phyloP scores from a whole-genome alignment of 2,888 invertebrate genomes.

The Pseudanteris insignis region DNA sequence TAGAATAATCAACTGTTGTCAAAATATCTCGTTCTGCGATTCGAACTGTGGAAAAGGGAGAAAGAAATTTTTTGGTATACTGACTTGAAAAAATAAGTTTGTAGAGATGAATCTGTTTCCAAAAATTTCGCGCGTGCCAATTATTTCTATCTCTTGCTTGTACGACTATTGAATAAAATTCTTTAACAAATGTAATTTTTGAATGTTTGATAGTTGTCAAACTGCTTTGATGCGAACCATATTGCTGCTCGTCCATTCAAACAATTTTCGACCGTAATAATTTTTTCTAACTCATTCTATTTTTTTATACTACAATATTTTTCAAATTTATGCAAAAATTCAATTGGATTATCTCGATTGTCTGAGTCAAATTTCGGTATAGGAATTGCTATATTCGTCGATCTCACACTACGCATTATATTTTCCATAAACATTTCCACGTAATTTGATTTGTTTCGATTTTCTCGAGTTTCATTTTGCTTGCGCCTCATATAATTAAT shows the following conservation, averaged over 20 bases:
- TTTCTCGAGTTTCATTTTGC: neutral
- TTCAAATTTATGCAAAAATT: constrained; percentile 18
- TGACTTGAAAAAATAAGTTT: too few species aligned
- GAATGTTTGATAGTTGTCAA: too few species aligned
- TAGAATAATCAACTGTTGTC: too few species aligned
- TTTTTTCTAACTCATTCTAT: constrained; percentile 1
- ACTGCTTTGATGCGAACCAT: too few species aligned
- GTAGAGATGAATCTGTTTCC: too few species aligned
- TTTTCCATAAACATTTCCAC: neutral
- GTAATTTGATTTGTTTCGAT: neutral
- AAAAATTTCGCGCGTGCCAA: too few species aligned
- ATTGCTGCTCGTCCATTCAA: constrained; percentile 7
- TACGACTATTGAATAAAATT: too few species aligned
- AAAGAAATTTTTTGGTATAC: too few species aligned
- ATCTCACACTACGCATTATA: constrained; percentile 5
- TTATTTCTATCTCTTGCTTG: too few species aligned
- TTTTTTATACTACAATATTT: constrained; percentile 16
- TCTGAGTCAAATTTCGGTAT: constrained; percentile 8
- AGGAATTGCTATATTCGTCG: constrained; percentile 10
- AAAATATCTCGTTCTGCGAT: too few species aligned
- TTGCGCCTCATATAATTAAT: neutral
- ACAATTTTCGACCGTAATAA: constrained; percentile 5
- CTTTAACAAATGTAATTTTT: too few species aligned
- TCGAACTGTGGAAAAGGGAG: too few species aligned
- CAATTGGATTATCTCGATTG: constrained; percentile 14